These are phyloP conservation scores for Acyrthosiphon pisum DNA, from an alignment of 1,140 invertebrate genomes.

Conservation along the genomic window DNA sequence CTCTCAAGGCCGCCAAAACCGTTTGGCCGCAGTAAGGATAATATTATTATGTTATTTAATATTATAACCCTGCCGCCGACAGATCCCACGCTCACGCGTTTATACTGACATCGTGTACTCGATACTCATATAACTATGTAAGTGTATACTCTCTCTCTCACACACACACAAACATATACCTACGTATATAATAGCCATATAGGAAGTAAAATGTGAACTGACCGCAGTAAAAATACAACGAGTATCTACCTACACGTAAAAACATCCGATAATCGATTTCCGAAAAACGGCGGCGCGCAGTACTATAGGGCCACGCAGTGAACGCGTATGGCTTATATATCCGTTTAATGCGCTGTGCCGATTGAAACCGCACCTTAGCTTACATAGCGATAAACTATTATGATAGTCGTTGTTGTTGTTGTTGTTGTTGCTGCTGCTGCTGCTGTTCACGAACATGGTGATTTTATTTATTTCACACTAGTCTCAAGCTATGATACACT, in stretches of 20 bases:
- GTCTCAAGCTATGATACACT: background rate
- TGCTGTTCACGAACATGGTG: background rate
- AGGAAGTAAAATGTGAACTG: background rate
- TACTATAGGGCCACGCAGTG: background rate
- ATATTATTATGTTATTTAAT: background rate
- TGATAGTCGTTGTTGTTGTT: background rate
- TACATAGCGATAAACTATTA: background rate
- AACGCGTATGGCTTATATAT: background rate
- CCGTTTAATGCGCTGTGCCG: background rate
- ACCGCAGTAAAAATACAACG: background rate
- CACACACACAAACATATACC: too few species aligned
- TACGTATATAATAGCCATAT: background rate
- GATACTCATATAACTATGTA: background rate
- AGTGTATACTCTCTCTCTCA: background rate
- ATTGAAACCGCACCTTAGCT: background rate
- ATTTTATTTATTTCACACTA: background rate
- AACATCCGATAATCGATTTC: constrained; percentile 1
- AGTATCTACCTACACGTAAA: background rate
- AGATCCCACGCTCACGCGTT: background rate
- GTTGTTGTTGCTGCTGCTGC: too few species aligned
- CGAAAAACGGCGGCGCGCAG: background rate
- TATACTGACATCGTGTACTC: background rate
- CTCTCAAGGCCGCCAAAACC: background rate
- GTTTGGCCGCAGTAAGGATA: background rate
- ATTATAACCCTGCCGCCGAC: background rate